phyloP scores from a whole-genome alignment of 2,888 invertebrate species.

The Icerya purchasi region DNA sequence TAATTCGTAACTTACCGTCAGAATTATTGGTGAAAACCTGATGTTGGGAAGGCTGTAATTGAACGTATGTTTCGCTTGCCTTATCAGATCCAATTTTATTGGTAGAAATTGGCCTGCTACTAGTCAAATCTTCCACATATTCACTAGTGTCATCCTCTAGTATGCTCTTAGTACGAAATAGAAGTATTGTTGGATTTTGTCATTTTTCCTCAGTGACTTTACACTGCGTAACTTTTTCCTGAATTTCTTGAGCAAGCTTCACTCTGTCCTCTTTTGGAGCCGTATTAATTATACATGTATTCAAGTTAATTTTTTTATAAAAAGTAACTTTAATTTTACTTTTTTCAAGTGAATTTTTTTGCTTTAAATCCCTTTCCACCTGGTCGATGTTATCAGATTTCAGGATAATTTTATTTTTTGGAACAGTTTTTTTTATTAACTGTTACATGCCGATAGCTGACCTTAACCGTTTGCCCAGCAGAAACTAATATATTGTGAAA shows the following conservation, averaged over 20 bases:
- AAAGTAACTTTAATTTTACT: too few species aligned
- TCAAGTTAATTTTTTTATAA: neutral
- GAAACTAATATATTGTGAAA: too few species aligned
- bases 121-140: neutral
- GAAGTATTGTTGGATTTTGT: neutral
- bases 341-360: too few species aligned
- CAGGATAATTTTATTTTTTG: too few species aligned
- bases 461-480: too few species aligned
- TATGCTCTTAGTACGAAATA: neutral
- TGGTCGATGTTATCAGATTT: too few species aligned
- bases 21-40: neutral
- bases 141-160: neutral
- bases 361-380: too few species aligned
- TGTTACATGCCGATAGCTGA: too few species aligned
- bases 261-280: neutral
- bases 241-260: neutral
- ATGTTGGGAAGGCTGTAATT: neutral
- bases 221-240: neutral
- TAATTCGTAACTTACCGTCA: neutral
- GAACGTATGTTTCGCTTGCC: neutral
- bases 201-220: neutral
- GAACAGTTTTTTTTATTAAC: too few species aligned
- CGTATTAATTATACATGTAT: neutral
- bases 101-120: neutral
- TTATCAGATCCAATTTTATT: neutral